These are phyloP conservation scores for Phoeniculus purpureus DNA, from an alignment of 2,797 vertebrate genomes.

Conservation along the genomic window DNA sequence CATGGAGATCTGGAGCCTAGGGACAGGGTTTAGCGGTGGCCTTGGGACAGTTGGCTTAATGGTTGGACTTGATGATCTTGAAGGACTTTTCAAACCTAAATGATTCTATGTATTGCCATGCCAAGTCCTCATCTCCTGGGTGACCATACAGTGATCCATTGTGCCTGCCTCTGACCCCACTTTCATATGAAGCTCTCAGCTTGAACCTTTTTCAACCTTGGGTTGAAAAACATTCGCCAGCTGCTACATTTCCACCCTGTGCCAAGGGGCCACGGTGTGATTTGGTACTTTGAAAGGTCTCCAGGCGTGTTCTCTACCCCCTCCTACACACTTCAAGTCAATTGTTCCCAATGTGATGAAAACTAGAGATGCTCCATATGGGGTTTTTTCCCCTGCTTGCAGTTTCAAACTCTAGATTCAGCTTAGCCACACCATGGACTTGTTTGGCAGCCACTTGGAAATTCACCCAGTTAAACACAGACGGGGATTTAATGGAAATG, in stretches of 20 bases:
- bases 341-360: not conserved
- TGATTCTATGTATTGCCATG: too few relatives aligned
- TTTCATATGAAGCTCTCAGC: not conserved
- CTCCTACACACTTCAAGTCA: not conserved
- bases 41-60: too few relatives aligned
- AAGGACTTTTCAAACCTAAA: too few relatives aligned
- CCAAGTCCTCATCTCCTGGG: not conserved
- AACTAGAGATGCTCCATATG: not conserved
- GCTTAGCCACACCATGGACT: not conserved
- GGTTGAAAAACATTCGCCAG: not conserved
- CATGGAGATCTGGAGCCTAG: too few relatives aligned
- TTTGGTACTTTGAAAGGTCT: not conserved
- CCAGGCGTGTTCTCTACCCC: not conserved
- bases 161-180: not conserved
- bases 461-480: not conserved
- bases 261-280: not conserved
- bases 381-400: not conserved
- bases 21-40: too few relatives aligned
- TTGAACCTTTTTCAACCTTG: not conserved
- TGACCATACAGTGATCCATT: fast-evolving
- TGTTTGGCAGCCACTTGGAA: not conserved
- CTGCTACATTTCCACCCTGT: not conserved
- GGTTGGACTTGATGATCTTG: too few relatives aligned
- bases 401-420: not conserved
- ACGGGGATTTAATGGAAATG: not conserved